Percentiles rank a stretch among this genome's conserved stretches.
Evolutionary conservation across 2,113 vertebrate genomes (phyloP).

Genomic region (Hippopotamus amphibius): DNA sequence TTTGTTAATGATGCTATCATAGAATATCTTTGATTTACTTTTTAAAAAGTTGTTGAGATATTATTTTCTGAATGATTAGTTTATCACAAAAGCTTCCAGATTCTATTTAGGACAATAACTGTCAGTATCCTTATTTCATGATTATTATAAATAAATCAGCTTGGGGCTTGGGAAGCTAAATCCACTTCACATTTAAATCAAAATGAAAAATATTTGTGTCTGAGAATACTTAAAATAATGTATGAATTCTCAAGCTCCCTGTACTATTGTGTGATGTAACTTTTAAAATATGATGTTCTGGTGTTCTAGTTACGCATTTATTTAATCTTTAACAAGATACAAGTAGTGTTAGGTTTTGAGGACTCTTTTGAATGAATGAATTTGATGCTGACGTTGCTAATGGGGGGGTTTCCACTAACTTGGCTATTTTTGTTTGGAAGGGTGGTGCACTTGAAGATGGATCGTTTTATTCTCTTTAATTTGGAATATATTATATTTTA

Average conservation of each 20-base stretch:
- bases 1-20: neutral
- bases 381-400: neutral
- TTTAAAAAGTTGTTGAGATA: neutral
- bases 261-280: neutral
- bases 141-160: neutral
- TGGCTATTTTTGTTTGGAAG: constrained; percentile 17
- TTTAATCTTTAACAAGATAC: neutral
- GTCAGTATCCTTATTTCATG: neutral
- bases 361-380: neutral
- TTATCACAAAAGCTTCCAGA: neutral
- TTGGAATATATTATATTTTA: constrained; percentile 41
- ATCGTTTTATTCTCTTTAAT: constrained; percentile 35
- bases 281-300: constrained; percentile 17
- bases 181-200: constrained; percentile 26
- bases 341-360: neutral
- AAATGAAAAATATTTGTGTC: constrained; percentile 37
- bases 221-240: constrained; percentile 37
- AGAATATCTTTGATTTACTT: constrained; percentile 44
- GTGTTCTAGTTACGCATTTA: constrained; percentile 8
- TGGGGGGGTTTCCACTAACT: neutral
- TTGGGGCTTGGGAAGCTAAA: constrained; percentile 6
- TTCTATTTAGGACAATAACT: constrained; percentile 12
- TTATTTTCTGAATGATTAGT: constrained; percentile 42
- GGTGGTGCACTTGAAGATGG: neutral
- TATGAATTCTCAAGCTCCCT: constrained; percentile 18